phyloP scores from a whole-genome alignment of 2,113 vertebrate species.

The Dendropsophus ebraccatus region DNA sequence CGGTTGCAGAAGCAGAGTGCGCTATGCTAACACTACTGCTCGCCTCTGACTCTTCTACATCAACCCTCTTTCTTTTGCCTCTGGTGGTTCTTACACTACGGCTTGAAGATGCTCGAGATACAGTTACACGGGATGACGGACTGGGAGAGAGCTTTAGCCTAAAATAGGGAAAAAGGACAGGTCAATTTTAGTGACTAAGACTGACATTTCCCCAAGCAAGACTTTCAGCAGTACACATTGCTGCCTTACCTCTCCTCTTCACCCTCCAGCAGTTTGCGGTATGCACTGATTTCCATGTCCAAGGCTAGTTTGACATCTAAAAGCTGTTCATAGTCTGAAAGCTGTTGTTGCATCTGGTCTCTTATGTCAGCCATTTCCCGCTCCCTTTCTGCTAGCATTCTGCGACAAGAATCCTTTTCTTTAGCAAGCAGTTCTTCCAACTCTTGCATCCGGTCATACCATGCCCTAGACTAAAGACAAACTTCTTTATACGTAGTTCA shows the following conservation, averaged over 20 bases:
- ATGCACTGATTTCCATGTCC: slow-evolving; percentile 92
- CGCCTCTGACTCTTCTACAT: slow-evolving; percentile 86
- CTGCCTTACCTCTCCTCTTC: slow-evolving; percentile 87
- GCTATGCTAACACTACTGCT: slow-evolving; percentile 87
- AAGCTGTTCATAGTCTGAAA: slow-evolving; percentile 85
- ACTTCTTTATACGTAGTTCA: too few relatives aligned
- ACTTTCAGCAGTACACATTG: background rate
- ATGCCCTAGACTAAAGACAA: slow-evolving; percentile 74
- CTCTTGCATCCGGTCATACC: slow-evolving; percentile 82
- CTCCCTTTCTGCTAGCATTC: slow-evolving; percentile 79
- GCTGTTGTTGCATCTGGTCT: slow-evolving; percentile 82
- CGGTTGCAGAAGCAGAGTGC: slow-evolving; percentile 87
- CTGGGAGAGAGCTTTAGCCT: slow-evolving; percentile 86
- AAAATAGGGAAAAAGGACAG: background rate
- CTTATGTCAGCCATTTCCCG: slow-evolving; percentile 78
- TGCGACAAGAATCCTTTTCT: slow-evolving; percentile 77
- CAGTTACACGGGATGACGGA: slow-evolving; percentile 82
- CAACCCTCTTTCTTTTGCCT: slow-evolving; percentile 85
- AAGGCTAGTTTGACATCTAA: slow-evolving; percentile 90
- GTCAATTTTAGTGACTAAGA: too few relatives aligned
- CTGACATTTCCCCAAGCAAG: too few relatives aligned
- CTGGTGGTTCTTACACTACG: slow-evolving; percentile 77
- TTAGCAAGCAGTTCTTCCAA: slow-evolving; percentile 79
- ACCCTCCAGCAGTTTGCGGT: slow-evolving; percentile 88
- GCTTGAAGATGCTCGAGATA: slow-evolving; percentile 85